phyloP scores from a whole-genome alignment of 2,113 vertebrate species.

The Phodopus roborovskii region DNA sequence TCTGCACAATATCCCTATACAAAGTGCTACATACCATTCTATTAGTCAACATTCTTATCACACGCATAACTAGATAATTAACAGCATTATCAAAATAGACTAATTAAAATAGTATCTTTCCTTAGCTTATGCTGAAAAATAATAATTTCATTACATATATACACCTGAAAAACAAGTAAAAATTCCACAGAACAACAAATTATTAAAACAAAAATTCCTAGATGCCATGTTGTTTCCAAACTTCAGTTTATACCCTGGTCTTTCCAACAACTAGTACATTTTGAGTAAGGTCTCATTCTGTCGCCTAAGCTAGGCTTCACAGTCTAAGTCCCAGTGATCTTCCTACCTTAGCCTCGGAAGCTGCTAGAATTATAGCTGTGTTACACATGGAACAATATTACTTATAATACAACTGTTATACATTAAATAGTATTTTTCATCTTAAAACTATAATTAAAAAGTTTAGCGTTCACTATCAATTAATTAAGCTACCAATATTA shows the following conservation, averaged over 20 bases:
- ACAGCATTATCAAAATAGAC: not conserved
- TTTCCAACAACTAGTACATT: not conserved
- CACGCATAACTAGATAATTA: constrained; percentile 33
- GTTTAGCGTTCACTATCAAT: not conserved
- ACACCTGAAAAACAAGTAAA: constrained; percentile 35
- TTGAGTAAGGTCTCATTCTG: not conserved
- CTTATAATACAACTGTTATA: not conserved
- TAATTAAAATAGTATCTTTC: not conserved
- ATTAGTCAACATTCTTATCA: not conserved
- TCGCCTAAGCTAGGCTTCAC: not conserved
- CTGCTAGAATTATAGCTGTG: not conserved
- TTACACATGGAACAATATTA: not conserved
- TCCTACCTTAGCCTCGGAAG: not conserved
- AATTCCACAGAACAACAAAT: not conserved
- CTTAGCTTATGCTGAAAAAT: constrained; percentile 11
- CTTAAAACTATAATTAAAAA: constrained; percentile 45
- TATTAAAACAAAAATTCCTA: constrained; percentile 44
- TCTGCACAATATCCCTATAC: not conserved
- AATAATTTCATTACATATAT: not conserved
- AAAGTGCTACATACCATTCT: not conserved
- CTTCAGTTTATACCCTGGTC: constrained; percentile 34
- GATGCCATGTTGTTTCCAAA: constrained; percentile 34
- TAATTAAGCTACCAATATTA: constrained; percentile 44
- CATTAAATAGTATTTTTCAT: not conserved
- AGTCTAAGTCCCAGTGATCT: not conserved